Conservation (phyloP, 1,140 invertebrate species). For the Microplitis demolitor region DNA sequence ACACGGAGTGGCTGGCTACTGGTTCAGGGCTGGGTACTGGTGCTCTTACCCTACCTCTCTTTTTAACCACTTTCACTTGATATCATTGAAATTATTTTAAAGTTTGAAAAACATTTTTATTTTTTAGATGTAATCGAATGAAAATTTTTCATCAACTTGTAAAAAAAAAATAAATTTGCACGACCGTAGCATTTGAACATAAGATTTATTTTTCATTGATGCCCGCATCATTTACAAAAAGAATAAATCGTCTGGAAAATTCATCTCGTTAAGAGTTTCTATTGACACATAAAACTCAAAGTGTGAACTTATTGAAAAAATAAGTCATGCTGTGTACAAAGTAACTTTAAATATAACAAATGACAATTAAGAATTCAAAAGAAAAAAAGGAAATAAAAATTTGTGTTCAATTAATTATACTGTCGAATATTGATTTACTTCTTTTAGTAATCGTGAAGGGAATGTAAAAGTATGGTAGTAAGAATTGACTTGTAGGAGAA, state of each 20-base stretch:
- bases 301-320: not conserved
- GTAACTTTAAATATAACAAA: not conserved
- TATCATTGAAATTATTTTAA: too few relatives aligned
- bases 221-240: conserved; percentile 9
- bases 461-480: not conserved
- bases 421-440: conserved; percentile 8
- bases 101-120: too few relatives aligned
- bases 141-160: not conserved
- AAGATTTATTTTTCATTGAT: not conserved
- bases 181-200: conserved; percentile 1
- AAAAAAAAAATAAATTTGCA: not conserved
- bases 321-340: not conserved
- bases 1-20: too few relatives aligned
- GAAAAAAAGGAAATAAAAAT: not conserved
- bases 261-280: conserved; percentile 17
- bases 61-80: too few relatives aligned
- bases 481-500: conserved; percentile 3
- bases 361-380: not conserved
- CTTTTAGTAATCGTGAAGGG: not conserved
- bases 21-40: too few relatives aligned
- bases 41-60: too few relatives aligned
- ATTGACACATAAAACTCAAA: conserved; percentile 4
- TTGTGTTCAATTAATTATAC: not conserved
- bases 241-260: conserved; percentile 21
- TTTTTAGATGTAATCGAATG: not conserved